Conservation (phyloP, 2,888 invertebrate species). For the Eledona agricola region DNA sequence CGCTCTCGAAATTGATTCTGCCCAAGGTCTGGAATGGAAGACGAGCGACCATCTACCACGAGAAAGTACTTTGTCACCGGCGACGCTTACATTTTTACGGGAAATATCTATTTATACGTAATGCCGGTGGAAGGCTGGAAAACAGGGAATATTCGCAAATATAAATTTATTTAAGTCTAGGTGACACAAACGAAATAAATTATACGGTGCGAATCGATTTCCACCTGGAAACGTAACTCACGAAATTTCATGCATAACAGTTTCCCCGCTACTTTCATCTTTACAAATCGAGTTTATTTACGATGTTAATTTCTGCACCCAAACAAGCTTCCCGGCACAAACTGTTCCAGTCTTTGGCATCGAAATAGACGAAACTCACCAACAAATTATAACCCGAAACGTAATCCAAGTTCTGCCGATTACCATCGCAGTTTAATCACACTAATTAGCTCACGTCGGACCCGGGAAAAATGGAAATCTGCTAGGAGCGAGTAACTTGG, state of each 20-base stretch:
- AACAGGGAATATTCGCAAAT: conserved; percentile 4
- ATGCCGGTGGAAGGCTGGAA: conserved; percentile 5
- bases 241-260: conserved; percentile 1
- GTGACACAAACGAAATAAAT: conserved; percentile 6
- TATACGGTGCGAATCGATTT: conserved; percentile 1
- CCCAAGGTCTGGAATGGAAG: conserved; percentile 45
- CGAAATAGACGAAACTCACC: conserved; percentile 10
- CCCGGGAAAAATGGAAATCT: conserved; percentile 10
- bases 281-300: conserved; percentile 23
- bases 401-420: conserved; percentile 15
- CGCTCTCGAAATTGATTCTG: conserved; percentile 50
- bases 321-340: conserved; percentile 12
- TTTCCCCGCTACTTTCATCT: conserved; percentile 5
- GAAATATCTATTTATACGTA: conserved; percentile 35
- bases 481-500: conserved; percentile 43
- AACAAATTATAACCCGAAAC: conserved; percentile 14
- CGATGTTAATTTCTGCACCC: conserved; percentile 26
- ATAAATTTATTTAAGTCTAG: too few relatives aligned
- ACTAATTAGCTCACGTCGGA: background rate
- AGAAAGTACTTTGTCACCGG: conserved; percentile 49
- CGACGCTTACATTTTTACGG: conserved; percentile 39
- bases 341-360: conserved; percentile 11
- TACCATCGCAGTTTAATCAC: conserved; percentile 4
- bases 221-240: conserved; percentile 1
- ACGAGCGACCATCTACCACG: conserved; percentile 42